A percentile compares a stretch with the other conserved stretches of the same genome.
These are phyloP conservation scores for Ernsta delagoae DNA, from an alignment of 2,888 invertebrate species.

Conservation along the genomic window DNA sequence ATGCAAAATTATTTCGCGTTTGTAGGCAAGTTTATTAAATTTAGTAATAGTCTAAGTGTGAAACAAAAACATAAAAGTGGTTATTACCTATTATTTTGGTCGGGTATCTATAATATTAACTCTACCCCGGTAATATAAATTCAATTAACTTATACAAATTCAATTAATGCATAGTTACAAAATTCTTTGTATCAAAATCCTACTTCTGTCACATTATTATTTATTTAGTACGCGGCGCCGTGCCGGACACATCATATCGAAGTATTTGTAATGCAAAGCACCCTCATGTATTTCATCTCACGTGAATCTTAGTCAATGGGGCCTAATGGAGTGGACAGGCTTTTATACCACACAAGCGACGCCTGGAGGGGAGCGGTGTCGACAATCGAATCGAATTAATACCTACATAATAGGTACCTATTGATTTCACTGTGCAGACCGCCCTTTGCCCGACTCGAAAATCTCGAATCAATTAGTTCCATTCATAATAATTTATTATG, in stretches of 20 bases:
- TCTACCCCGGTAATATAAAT: background rate
- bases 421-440: conserved; percentile 42
- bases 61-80: too few relatives aligned
- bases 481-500: background rate
- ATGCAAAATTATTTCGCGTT: background rate
- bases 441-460: conserved; percentile 18
- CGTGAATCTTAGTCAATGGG: conserved; percentile 65
- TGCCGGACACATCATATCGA: background rate
- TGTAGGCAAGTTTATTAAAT: background rate
- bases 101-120: background rate
- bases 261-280: conserved; percentile 44
- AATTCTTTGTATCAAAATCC: background rate
- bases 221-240: background rate
- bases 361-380: conserved; percentile 52
- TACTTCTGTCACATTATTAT: background rate
- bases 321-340: conserved; percentile 68
- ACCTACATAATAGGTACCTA: conserved; percentile 44
- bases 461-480: background rate
- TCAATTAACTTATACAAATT: background rate
- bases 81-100: background rate
- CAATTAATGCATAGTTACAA: background rate
- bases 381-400: conserved; percentile 55
- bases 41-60: too few relatives aligned
- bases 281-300: conserved; percentile 63
- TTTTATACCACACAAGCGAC: conserved; percentile 52